These are phyloP conservation scores for Fratercula arctica DNA, from an alignment of 2,797 vertebrate species.

Conservation along the genomic window DNA sequence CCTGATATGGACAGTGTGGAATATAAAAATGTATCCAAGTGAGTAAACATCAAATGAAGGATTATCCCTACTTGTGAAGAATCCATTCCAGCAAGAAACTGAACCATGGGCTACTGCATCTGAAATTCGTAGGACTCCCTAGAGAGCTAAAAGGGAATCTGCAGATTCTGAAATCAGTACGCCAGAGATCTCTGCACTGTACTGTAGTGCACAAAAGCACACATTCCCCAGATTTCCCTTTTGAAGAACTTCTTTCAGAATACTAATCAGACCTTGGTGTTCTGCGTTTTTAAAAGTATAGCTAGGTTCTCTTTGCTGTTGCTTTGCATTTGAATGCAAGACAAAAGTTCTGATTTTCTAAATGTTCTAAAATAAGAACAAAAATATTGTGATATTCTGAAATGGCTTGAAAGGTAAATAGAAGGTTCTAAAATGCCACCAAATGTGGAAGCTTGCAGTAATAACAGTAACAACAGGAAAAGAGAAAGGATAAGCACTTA, in stretches of 20 bases:
- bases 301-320: not conserved
- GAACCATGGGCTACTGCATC: constrained; percentile 51
- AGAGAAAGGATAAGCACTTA: not conserved
- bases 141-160: constrained; percentile 20
- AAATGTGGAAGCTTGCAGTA: not conserved
- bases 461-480: not conserved
- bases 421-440: not conserved
- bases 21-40: constrained; percentile 68
- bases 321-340: not conserved
- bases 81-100: constrained; percentile 73
- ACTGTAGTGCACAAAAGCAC: not conserved
- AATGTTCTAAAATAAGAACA: not conserved
- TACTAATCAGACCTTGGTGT: not conserved
- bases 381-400: not conserved
- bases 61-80: constrained; percentile 72
- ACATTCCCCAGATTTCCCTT: not conserved
- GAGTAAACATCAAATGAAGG: constrained; percentile 73
- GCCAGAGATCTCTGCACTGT: not conserved
- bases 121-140: constrained; percentile 37
- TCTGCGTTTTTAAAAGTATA: not conserved
- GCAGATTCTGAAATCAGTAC: not conserved
- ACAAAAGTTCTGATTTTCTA: not conserved
- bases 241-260: not conserved
- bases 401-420: not conserved
- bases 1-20: constrained; percentile 9